Conservation (phyloP, 2,888 invertebrate species). For the Drosophila birchii region DNA sequence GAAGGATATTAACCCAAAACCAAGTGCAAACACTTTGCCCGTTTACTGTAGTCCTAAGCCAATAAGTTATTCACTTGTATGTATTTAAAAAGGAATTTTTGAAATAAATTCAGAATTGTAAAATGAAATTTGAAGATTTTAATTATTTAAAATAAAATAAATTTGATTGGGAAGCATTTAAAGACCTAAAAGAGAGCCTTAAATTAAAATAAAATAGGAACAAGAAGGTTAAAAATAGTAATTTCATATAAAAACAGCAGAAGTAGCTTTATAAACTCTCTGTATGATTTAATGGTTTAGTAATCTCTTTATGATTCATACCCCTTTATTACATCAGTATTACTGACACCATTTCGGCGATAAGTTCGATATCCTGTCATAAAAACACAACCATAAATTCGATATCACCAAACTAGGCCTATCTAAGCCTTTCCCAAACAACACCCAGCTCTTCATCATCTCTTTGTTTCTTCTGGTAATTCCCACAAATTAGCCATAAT, state of each 20-base stretch:
- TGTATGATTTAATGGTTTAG: neutral
- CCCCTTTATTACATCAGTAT: neutral
- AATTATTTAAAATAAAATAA: neutral
- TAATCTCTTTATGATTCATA: neutral
- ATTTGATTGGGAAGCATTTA: neutral
- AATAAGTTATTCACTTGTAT: conserved; percentile 67
- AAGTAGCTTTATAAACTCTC: neutral
- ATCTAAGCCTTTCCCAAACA: conserved; percentile 2
- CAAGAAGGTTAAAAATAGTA: too few species aligned
- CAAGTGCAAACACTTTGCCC: conserved; percentile 47
- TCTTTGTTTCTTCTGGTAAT: conserved; percentile 43
- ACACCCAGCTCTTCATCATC: conserved; percentile 22
- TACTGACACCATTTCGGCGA: neutral
- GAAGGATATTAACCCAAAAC: conserved; percentile 23
- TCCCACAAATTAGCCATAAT: conserved; percentile 67
- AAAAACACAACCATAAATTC: conserved; percentile 1
- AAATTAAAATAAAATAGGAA: too few species aligned
- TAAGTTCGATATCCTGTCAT: neutral
- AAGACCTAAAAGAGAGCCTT: neutral
- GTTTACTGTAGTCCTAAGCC: conserved; percentile 59
- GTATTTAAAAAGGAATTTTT: conserved; percentile 61
- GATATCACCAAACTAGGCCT: neutral
- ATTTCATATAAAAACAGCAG: too few species aligned
- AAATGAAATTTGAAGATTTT: neutral
- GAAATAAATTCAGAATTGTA: conserved; percentile 50